phyloP scores from a whole-genome alignment of 2,113 vertebrate genomes.

The Oryzias woworae region DNA sequence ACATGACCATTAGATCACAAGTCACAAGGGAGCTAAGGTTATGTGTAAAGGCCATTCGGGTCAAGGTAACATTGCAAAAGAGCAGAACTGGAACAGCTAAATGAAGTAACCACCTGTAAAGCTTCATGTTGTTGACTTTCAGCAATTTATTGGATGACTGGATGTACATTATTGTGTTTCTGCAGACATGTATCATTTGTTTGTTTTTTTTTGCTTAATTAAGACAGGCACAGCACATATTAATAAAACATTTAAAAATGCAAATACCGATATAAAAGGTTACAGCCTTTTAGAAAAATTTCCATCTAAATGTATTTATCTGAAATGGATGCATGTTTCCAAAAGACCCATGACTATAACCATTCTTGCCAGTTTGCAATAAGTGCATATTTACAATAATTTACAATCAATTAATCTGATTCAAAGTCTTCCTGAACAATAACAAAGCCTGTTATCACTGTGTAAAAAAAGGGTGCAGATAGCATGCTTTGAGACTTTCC shows the following conservation, averaged over 20 bases:
- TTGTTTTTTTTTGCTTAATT: too few relatives aligned
- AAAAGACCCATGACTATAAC: not conserved
- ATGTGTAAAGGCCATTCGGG: conserved; percentile 87
- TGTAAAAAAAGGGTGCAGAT: conserved; percentile 56
- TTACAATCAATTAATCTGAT: conserved; percentile 47
- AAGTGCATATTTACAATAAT: conserved; percentile 22
- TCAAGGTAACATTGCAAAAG: conserved; percentile 71
- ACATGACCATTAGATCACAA: conserved; percentile 90
- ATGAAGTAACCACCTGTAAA: too few relatives aligned
- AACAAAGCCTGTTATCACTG: conserved; percentile 52
- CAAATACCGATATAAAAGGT: too few relatives aligned
- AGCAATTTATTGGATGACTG: too few relatives aligned
- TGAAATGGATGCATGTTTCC: too few relatives aligned
- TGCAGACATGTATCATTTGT: too few relatives aligned
- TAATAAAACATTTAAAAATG: too few relatives aligned
- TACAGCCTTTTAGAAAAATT: too few relatives aligned
- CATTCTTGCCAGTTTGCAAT: conserved; percentile 9
- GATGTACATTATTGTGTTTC: too few relatives aligned
- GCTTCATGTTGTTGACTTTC: too few relatives aligned
- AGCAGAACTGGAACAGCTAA: conserved; percentile 79
- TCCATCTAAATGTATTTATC: too few relatives aligned
- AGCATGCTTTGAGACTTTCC: conserved; percentile 59
- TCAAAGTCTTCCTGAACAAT: conserved; percentile 45
- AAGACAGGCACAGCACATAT: too few relatives aligned
- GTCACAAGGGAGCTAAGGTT: conserved; percentile 88